A percentile compares a stretch with the other conserved stretches of the same genome.
phyloP scores from a whole-genome alignment of 2,888 invertebrate genomes.

The Chymomyza amoena region DNA sequence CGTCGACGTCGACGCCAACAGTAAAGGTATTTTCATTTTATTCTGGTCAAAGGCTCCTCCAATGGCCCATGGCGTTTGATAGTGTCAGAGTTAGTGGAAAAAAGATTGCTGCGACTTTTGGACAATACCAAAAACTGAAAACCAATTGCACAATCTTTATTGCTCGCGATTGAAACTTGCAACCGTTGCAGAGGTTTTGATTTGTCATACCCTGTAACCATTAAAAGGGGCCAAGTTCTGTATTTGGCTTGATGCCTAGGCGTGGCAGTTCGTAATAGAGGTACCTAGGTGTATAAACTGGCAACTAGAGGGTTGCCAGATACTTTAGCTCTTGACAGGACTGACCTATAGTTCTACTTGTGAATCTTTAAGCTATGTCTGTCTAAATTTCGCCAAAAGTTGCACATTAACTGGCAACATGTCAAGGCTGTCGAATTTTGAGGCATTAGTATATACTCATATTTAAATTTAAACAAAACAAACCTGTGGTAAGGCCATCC shows the following conservation, averaged over 20 bases:
- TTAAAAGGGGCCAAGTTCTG: no score
- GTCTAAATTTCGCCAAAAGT: no score
- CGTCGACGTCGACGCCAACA: not conserved
- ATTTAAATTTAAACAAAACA: no score
- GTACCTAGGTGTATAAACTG: no score
- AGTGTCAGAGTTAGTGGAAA: slow-evolving; percentile 12
- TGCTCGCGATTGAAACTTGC: slow-evolving; percentile 29
- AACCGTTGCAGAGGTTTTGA: not conserved
- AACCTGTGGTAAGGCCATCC: no score
- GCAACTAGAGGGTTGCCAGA: no score
- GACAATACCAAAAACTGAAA: slow-evolving; percentile 7
- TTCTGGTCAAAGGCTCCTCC: slow-evolving; percentile 11
- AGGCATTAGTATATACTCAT: no score
- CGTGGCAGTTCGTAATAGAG: not conserved
- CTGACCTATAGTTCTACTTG: no score
- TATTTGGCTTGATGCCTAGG: not conserved
- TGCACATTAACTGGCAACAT: no score
- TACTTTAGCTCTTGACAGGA: no score
- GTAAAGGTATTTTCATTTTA: slow-evolving; percentile 49
- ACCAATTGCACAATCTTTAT: slow-evolving; percentile 40
- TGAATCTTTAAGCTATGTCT: no score
- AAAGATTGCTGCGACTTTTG: slow-evolving; percentile 14
- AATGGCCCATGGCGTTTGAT: slow-evolving; percentile 21
- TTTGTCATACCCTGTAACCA: not conserved
- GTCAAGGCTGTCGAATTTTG: no score